phyloP scores from a whole-genome alignment of 1,140 invertebrate genomes.

The Papilio glaucus region DNA sequence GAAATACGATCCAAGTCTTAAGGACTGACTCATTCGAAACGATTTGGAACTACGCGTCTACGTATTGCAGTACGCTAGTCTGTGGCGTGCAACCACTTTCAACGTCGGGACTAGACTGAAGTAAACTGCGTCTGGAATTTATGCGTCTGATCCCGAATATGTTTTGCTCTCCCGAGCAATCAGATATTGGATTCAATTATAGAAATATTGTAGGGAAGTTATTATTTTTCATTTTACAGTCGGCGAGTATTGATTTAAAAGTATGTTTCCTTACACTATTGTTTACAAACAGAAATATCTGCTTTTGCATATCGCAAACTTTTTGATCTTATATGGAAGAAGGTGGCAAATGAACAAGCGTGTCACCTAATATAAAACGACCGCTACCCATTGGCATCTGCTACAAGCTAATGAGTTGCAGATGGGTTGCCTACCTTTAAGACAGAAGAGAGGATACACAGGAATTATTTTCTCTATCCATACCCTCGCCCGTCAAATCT shows the following conservation, averaged over 20 bases:
- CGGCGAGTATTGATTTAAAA: neutral
- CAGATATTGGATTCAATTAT: constrained; percentile 5
- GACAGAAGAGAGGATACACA: no score
- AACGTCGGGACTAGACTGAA: neutral
- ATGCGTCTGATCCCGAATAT: neutral
- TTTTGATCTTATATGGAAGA: no score
- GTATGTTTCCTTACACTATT: neutral
- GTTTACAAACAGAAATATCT: neutral
- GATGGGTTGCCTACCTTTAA: no score
- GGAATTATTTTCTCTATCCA: no score
- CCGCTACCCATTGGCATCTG: no score
- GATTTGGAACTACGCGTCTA: neutral
- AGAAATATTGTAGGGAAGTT: neutral
- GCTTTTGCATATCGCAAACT: no score
- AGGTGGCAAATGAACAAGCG: no score
- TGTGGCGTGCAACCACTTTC: neutral
- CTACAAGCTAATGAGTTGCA: no score
- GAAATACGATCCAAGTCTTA: neutral
- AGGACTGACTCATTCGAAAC: neutral
- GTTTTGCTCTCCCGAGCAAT: neutral
- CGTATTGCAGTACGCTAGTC: neutral
- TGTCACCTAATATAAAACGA: no score
- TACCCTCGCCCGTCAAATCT: no score
- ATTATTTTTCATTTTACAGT: constrained; percentile 9
- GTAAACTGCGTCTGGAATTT: neutral